phyloP scores from a whole-genome alignment of 1,140 invertebrate species.

The Idris sp. region DNA sequence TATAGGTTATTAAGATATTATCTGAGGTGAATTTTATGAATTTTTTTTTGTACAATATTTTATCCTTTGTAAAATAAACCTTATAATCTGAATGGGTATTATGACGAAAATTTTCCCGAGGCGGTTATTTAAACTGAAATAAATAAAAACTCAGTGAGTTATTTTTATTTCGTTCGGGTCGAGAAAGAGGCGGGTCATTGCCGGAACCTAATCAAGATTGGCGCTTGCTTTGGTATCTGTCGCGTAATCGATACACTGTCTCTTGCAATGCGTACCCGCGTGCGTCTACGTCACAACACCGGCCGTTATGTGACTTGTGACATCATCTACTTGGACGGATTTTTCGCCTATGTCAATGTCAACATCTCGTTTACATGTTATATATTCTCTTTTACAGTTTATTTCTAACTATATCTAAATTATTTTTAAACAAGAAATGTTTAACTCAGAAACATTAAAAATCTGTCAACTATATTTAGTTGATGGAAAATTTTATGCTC shows the following conservation, averaged over 20 bases:
- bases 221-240: constrained; percentile 51
- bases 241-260: constrained; percentile 46
- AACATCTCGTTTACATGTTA: no score
- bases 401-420: no score
- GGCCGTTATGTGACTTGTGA: constrained; percentile 65
- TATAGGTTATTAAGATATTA: no score
- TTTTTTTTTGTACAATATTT: no score
- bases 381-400: no score
- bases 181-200: constrained; percentile 55
- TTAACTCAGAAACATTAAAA: no score
- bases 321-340: constrained; percentile 61
- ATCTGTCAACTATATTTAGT: no score
- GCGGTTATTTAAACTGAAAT: constrained; percentile 17
- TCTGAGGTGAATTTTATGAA: no score
- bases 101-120: constrained; percentile 12
- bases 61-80: no score
- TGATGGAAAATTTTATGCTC: no score
- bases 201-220: constrained; percentile 55
- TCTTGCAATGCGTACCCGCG: constrained; percentile 22
- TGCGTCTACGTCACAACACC: constrained; percentile 52
- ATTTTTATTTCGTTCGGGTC: constrained; percentile 32
- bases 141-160: constrained; percentile 27
- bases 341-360: constrained; percentile 39
- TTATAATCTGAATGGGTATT: constrained; percentile 4
- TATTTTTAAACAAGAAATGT: no score